Evolutionary conservation across 2,888 invertebrate species (phyloP).

Genomic region (Clepsis dumicolana): DNA sequence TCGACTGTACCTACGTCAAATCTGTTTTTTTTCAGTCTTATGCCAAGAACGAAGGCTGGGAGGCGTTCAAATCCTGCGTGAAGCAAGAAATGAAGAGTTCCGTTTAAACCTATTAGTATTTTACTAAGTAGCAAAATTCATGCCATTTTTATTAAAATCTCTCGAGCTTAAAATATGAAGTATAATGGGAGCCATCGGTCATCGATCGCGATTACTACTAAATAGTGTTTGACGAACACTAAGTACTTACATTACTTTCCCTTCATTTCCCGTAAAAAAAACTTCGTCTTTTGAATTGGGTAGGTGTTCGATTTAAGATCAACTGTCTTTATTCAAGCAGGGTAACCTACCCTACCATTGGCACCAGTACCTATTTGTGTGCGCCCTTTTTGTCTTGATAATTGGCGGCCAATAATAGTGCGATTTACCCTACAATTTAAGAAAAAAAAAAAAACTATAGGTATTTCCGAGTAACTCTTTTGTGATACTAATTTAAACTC

Average conservation of each 20-base stretch:
- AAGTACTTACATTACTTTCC: not conserved
- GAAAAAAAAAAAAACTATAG: too few relatives aligned
- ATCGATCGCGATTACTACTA: not conserved
- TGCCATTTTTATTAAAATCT: constrained; percentile 37
- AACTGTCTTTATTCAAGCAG: too few relatives aligned
- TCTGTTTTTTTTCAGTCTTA: constrained; percentile 90
- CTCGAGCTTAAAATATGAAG: not conserved
- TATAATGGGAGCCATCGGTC: not conserved
- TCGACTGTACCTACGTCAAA: too few relatives aligned
- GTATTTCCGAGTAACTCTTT: too few relatives aligned
- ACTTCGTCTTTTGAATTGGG: not conserved
- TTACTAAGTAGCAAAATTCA: constrained; percentile 22
- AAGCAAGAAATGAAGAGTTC: constrained; percentile 95
- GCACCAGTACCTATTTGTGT: too few relatives aligned
- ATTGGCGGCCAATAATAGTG: too few relatives aligned
- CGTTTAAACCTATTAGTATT: constrained; percentile 63
- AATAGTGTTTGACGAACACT: not conserved
- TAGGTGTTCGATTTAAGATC: too few relatives aligned
- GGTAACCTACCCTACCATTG: too few relatives aligned
- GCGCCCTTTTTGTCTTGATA: too few relatives aligned
- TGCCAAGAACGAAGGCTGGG: constrained; percentile 96
- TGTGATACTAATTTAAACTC: too few relatives aligned
- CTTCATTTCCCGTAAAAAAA: not conserved
- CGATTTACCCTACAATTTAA: too few relatives aligned
- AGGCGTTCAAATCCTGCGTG: constrained; percentile 95